Conservation (phyloP, 2,113 vertebrate species). For the Cavia porcellus region DNA sequence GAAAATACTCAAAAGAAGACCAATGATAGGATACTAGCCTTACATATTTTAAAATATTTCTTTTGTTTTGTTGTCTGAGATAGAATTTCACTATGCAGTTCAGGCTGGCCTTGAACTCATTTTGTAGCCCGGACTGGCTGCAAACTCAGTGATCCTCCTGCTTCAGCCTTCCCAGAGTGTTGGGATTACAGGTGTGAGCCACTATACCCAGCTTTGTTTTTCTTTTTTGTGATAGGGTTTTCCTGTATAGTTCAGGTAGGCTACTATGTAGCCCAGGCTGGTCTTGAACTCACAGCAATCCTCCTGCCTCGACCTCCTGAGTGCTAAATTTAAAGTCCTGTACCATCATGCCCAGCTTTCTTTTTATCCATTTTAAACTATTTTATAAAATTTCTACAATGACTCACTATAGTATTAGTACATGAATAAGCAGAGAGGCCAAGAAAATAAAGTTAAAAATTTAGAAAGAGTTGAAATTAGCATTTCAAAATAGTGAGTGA, state of each 20-base stretch:
- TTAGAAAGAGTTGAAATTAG: slow-evolving; percentile 46
- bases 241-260: not conserved
- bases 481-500: slow-evolving; percentile 44
- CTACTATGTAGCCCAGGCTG: not conserved
- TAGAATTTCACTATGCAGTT: not conserved
- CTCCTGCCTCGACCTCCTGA: not conserved
- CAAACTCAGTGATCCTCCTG: not conserved
- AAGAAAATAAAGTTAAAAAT: slow-evolving; percentile 53
- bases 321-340: not conserved
- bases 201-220: not conserved
- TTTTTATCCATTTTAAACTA: not conserved
- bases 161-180: not conserved
- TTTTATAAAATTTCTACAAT: slow-evolving; percentile 17
- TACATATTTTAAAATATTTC: slow-evolving; percentile 12
- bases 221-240: not conserved
- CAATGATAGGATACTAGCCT: not conserved
- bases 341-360: not conserved
- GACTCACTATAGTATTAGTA: not conserved
- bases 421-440: not conserved
- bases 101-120: not conserved
- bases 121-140: not conserved
- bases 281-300: not conserved
- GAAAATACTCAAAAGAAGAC: not conserved
- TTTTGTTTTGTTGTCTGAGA: not conserved
- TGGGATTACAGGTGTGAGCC: not conserved